phyloP scores from a whole-genome alignment of 37 sponge, comb jelly and placozoan genomes.

The Agelas oroides region DNA sequence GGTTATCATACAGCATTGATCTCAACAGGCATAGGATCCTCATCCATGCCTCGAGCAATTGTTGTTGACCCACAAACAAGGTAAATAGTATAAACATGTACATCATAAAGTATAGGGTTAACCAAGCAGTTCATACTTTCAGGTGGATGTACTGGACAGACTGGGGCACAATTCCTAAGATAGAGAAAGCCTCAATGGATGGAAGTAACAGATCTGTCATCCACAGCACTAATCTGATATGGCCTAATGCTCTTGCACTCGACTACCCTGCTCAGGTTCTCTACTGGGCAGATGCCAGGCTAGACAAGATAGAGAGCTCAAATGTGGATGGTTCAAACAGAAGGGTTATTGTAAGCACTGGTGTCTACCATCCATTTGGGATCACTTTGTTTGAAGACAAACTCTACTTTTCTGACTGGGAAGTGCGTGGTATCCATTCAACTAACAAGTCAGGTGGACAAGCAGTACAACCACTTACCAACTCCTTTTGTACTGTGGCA shows the following conservation, averaged over 20 bases:
- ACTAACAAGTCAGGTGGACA: too few relatives aligned
- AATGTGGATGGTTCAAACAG: slow-evolving; percentile 53
- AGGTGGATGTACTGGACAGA: slow-evolving; percentile 76
- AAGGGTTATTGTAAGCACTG: background rate
- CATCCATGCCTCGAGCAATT: slow-evolving; percentile 23
- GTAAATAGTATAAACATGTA: background rate
- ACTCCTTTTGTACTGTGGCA: background rate
- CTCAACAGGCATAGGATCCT: slow-evolving; percentile 1
- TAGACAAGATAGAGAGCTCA: slow-evolving; percentile 61
- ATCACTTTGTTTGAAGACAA: slow-evolving; percentile 51
- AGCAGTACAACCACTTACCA: too few relatives aligned
- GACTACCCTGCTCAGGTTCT: slow-evolving; percentile 62
- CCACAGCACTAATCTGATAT: slow-evolving; percentile 13
- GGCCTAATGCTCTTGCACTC: slow-evolving; percentile 73
- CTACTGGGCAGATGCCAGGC: slow-evolving; percentile 78
- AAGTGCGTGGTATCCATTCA: too few relatives aligned
- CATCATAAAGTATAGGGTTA: background rate
- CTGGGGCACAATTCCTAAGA: slow-evolving; percentile 62
- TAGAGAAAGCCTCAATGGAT: slow-evolving; percentile 68
- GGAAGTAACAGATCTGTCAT: slow-evolving; percentile 20
- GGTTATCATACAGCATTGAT: background rate
- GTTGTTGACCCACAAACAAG: slow-evolving; percentile 30
- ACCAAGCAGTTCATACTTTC: too few relatives aligned
- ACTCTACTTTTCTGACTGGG: slow-evolving; percentile 81
- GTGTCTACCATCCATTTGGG: slow-evolving; percentile 57